Evolutionary conservation across 2,113 vertebrate species (phyloP).

Genomic region (Larimichthys crocea): DNA sequence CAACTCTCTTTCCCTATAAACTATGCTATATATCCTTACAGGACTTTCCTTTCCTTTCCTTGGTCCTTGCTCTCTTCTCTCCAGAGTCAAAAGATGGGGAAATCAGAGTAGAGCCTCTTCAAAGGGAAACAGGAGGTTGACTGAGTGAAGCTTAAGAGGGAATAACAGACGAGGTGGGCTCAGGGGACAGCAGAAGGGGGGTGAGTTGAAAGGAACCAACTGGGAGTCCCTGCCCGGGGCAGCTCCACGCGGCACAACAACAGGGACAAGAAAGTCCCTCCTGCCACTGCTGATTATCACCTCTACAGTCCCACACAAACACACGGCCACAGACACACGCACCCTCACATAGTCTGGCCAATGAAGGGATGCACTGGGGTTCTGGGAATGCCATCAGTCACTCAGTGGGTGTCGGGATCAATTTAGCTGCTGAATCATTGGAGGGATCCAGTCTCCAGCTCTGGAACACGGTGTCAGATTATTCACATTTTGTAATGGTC

Average conservation of each 20-base stretch:
- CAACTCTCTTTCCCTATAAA: constrained; percentile 18
- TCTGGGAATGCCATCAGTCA: constrained; percentile 83
- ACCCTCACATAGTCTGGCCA: constrained; percentile 51
- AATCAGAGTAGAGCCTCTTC: constrained; percentile 57
- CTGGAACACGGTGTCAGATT: constrained; percentile 71
- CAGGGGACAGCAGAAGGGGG: constrained; percentile 50
- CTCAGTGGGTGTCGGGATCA: constrained; percentile 77
- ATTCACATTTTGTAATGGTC: constrained; percentile 76
- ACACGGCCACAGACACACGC: constrained; percentile 47
- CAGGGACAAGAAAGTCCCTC: constrained; percentile 68
- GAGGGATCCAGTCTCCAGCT: constrained; percentile 41
- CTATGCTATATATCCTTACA: background rate
- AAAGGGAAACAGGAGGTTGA: constrained; percentile 59
- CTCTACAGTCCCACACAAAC: constrained; percentile 64
- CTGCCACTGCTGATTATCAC: constrained; percentile 77
- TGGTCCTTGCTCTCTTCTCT: background rate
- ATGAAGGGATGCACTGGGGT: constrained; percentile 53
- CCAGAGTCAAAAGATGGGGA: constrained; percentile 8
- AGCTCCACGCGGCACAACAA: constrained; percentile 62
- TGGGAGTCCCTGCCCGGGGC: constrained; percentile 74
- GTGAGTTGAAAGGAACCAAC: constrained; percentile 74
- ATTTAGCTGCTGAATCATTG: constrained; percentile 80
- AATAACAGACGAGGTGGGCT: constrained; percentile 74
- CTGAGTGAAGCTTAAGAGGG: constrained; percentile 65
- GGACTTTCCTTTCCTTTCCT: constrained; percentile 35